These are phyloP conservation scores for Rhyacophila brunnea DNA, from an alignment of 1,140 invertebrate genomes.

Conservation along the genomic window DNA sequence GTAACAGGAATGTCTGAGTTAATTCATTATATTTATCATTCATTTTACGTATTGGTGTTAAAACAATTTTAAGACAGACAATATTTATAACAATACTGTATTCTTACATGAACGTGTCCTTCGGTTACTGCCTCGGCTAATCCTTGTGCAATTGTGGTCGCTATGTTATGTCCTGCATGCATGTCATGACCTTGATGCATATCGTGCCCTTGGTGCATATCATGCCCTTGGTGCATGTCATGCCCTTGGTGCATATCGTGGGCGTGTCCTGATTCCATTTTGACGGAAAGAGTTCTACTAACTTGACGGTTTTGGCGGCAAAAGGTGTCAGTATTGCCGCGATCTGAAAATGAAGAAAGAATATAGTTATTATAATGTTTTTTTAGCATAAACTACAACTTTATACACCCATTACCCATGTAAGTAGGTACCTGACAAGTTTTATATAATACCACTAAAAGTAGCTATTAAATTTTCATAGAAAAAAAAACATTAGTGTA, in stretches of 20 bases:
- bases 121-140: not conserved
- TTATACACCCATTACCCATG: not conserved
- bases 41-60: no score
- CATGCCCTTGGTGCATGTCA: slow-evolving; percentile 18
- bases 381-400: not conserved
- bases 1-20: no score
- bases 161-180: slow-evolving; percentile 4
- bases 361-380: not conserved
- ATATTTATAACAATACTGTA: no score
- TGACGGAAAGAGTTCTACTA: not conserved
- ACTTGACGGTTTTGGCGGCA: no score
- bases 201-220: slow-evolving; percentile 9
- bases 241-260: slow-evolving; percentile 15
- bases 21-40: no score
- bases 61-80: not conserved
- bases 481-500: no score
- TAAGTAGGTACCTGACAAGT: no score
- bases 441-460: no score
- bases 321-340: not conserved
- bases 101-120: slow-evolving; percentile 8
- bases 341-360: not conserved
- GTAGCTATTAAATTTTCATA: no score
- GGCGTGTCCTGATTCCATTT: not conserved
- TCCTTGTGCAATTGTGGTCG: not conserved
- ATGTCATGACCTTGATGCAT: slow-evolving; percentile 4